These are phyloP conservation scores for Saguinus midas DNA, from an alignment of 2,113 vertebrate species.

Conservation along the genomic window DNA sequence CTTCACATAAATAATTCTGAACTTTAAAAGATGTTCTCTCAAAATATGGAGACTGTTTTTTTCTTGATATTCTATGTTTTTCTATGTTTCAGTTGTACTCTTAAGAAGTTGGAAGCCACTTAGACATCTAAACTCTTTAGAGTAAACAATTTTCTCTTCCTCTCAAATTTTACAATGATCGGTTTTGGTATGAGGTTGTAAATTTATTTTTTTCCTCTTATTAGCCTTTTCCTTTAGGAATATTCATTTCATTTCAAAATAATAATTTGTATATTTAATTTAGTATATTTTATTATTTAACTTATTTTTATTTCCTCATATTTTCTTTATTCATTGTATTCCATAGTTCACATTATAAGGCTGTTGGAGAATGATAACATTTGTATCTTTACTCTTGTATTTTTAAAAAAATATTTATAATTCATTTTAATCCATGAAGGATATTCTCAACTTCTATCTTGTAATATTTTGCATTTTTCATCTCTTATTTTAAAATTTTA, in stretches of 20 bases:
- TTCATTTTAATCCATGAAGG: not conserved
- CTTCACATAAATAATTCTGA: not conserved
- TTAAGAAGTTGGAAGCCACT: not conserved
- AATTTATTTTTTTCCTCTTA: not conserved
- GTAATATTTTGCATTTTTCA: not conserved
- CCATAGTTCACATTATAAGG: not conserved
- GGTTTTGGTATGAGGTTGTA: not conserved
- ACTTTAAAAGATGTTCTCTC: not conserved
- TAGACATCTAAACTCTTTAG: not conserved
- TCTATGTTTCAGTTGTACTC: not conserved
- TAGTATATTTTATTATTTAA: not conserved
- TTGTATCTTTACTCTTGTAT: not conserved
- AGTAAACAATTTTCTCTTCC: not conserved
- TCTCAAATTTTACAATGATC: not conserved
- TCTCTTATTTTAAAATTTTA: not conserved
- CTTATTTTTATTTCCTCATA: not conserved
- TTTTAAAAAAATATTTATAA: not conserved
- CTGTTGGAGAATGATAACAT: not conserved
- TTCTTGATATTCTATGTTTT: not conserved
- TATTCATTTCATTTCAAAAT: not conserved
- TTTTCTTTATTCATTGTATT: not conserved
- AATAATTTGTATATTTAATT: not conserved
- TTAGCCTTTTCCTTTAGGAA: not conserved
- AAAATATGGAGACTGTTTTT: not conserved
- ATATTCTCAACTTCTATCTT: not conserved